Base-by-base conservation (phyloP, 2,113 vertebrate genomes). In the Heterotis niloticus region DNA sequence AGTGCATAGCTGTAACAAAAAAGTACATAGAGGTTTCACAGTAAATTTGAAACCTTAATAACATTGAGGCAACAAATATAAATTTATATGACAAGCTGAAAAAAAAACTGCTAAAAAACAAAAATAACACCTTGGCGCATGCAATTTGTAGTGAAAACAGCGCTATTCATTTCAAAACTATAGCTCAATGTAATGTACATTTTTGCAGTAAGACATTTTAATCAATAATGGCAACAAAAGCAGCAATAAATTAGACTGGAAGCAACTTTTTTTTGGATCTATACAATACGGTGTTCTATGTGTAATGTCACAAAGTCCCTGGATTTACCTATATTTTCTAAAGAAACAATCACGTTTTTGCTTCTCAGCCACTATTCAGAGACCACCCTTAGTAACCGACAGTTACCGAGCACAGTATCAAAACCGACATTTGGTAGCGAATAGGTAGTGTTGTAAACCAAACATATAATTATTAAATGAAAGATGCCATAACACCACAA, bases 141-240 rank as follows among this genome's bases (percentile, higher is more conserved):
- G 85, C 89, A 90, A 91, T 89, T 87, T 83, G 29, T 84, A 78
- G 67, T 64, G 62, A 68, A 84, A 78, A 82, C n/a, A 86, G 54
- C 70, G 69, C 29, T 78, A 83, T 77, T 79, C 1, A 44, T 54
- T 23, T 59, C 74, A 66, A 60, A 83, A 70, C 77, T 78, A 26
- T 77, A 87, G 80, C 82, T 79, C 78, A 44, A 44, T 44, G 34
- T 77, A 16, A 66, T 54, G 23, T 81, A 82, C 71, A 80, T 20
- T 56, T 75, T 70, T 57, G 51, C 80, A 82, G 73, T 18, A 81
- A 87, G 67, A 68, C 51, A 23, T 77, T 24, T 10, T 70, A 67
- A 28, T 70, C 74, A 51, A 69, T 59, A 82, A 82, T 12, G 78
- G 80, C 69, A 88, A 86, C 62, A 20, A 70, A 76, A 80, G 26